Evolutionary conservation across 2,797 vertebrate genomes (phyloP).

Genomic region (Myoxocephalus aenaeus): DNA sequence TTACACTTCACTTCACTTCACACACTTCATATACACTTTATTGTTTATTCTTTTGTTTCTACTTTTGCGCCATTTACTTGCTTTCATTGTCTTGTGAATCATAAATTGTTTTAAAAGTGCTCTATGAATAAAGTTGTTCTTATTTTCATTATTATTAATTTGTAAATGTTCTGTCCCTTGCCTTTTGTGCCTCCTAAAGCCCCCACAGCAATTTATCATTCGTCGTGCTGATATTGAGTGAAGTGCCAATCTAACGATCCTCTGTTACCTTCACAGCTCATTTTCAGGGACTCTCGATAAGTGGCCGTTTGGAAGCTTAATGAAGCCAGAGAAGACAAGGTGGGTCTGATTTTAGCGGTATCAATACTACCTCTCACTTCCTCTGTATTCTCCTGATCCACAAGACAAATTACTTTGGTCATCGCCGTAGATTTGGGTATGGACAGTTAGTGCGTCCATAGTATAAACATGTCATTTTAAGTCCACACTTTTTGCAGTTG

Average conservation of each 20-base stretch:
- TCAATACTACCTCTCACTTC: slow-evolving; percentile 23
- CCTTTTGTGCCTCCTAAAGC: slow-evolving; percentile 37
- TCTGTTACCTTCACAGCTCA: slow-evolving; percentile 68
- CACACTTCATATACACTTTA: too few species aligned
- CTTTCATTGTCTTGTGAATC: background rate
- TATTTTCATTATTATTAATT: background rate
- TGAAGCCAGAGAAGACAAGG: slow-evolving; percentile 43
- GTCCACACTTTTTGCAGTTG: background rate
- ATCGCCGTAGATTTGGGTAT: background rate
- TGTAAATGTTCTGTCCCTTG: background rate
- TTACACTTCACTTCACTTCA: too few species aligned
- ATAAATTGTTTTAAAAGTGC: background rate
- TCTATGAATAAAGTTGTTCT: background rate
- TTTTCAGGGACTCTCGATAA: slow-evolving; percentile 71
- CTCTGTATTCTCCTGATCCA: slow-evolving; percentile 7
- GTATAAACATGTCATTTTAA: background rate
- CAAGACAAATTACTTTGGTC: slow-evolving; percentile 36
- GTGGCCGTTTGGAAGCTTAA: slow-evolving; percentile 47
- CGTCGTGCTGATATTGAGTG: slow-evolving; percentile 69
- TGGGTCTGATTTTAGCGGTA: slow-evolving; percentile 44
- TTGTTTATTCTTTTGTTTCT: background rate
- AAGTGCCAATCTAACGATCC: slow-evolving; percentile 74
- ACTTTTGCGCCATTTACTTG: background rate
- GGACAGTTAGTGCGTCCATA: background rate
- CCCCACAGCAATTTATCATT: slow-evolving; percentile 70